Evolutionary conservation across 2,888 invertebrate genomes (phyloP).

Genomic region (Apamea monoglypha): DNA sequence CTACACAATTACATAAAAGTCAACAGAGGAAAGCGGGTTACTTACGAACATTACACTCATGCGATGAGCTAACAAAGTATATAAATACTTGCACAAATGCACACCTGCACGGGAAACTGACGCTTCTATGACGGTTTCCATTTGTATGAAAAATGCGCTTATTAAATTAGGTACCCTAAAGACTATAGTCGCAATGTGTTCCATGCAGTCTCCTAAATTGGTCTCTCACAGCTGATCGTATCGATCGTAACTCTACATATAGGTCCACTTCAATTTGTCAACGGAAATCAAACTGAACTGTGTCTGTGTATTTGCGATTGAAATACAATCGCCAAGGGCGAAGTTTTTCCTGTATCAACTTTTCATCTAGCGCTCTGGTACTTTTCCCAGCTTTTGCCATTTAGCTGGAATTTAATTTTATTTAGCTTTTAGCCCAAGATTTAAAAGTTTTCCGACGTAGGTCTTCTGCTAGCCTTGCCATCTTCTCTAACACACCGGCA

Average conservation of each 20-base stretch:
- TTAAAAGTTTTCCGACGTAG: background rate
- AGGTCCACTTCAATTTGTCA: background rate
- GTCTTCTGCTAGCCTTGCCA: background rate
- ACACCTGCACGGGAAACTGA: constrained; percentile 45
- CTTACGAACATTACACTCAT: constrained; percentile 55
- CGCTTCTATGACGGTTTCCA: constrained; percentile 23
- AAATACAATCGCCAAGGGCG: background rate
- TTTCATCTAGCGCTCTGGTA: constrained; percentile 3
- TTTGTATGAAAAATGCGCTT: constrained; percentile 23
- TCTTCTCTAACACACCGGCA: no score
- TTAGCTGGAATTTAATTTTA: background rate
- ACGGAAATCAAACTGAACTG: constrained; percentile 14
- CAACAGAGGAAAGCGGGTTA: constrained; percentile 67
- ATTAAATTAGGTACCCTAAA: constrained; percentile 1
- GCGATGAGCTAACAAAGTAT: constrained; percentile 61
- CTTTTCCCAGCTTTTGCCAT: background rate
- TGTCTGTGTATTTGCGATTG: background rate
- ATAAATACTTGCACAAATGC: constrained; percentile 50
- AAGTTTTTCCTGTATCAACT: background rate
- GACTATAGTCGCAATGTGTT: background rate
- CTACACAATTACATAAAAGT: constrained; percentile 64
- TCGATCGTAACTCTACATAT: background rate
- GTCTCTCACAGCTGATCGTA: no score
- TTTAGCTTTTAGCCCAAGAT: background rate
- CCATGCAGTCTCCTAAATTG: no score